Evolutionary conservation across 1,140 invertebrate species (phyloP).

Genomic region (Saccostrea echinata): DNA sequence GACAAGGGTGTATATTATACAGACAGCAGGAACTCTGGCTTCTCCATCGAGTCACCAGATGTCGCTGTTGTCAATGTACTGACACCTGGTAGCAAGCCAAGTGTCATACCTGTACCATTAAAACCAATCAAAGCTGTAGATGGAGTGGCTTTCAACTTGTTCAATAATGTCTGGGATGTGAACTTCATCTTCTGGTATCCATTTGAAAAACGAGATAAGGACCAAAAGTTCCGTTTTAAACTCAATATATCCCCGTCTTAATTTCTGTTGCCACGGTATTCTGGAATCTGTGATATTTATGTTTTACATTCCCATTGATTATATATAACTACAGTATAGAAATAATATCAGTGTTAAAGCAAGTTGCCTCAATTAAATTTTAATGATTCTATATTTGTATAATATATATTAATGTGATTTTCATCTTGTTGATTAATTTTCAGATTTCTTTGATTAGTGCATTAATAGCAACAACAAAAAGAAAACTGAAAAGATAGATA

Average conservation of each 20-base stretch:
- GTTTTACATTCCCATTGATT: background rate
- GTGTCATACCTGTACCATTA: slow-evolving; percentile 58
- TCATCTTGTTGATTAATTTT: too few species aligned
- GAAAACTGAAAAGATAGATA: too few species aligned
- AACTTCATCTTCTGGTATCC: slow-evolving; percentile 77
- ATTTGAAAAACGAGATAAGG: slow-evolving; percentile 55
- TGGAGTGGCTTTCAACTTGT: slow-evolving; percentile 71
- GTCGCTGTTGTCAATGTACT: slow-evolving; percentile 62
- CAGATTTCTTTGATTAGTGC: too few species aligned
- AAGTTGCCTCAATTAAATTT: too few species aligned
- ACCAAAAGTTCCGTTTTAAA: slow-evolving; percentile 65
- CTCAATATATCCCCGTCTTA: slow-evolving; percentile 41
- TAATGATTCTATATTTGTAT: too few species aligned
- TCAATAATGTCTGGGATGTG: slow-evolving; percentile 74
- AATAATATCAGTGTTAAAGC: too few species aligned
- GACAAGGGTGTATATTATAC: slow-evolving; percentile 64
- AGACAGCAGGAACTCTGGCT: slow-evolving; percentile 47
- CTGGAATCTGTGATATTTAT: background rate
- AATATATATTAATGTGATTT: too few species aligned
- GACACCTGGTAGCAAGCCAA: slow-evolving; percentile 49
- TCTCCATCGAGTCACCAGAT: slow-evolving; percentile 63
- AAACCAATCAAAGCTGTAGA: slow-evolving; percentile 57
- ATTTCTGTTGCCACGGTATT: background rate
- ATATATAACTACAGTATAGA: background rate
- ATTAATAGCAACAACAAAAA: too few species aligned